phyloP scores from a whole-genome alignment of 35 echinoderm and acorn worm species.

The Ptychodera flava region DNA sequence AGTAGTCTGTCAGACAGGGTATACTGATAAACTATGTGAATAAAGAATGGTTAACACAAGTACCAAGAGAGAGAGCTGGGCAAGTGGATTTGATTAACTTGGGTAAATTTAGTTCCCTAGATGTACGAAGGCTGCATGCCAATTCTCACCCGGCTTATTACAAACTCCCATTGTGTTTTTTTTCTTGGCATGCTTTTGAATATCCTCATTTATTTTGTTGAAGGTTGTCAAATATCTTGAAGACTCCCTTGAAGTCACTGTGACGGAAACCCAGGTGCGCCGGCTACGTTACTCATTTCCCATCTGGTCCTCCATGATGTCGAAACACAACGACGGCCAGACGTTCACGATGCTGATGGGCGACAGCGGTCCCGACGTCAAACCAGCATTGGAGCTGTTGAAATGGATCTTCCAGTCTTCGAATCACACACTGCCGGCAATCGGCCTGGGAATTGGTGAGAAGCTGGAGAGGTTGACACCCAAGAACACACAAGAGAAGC shows the following conservation, averaged over 20 bases:
- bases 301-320: constrained; percentile 84
- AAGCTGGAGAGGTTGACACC: constrained; percentile 58
- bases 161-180: too few species aligned
- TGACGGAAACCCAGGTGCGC: constrained; percentile 38
- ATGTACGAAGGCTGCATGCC: too few species aligned
- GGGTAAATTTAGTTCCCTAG: too few species aligned
- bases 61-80: too few species aligned
- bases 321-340: constrained; percentile 37
- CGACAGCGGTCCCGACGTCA: constrained; percentile 49
- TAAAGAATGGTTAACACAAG: too few species aligned
- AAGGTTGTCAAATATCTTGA: constrained; percentile 78
- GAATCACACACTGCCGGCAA: constrained; percentile 78
- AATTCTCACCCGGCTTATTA: too few species aligned
- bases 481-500: constrained; percentile 18
- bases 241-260: constrained; percentile 46
- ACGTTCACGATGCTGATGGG: constrained; percentile 57
- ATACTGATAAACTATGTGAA: too few species aligned
- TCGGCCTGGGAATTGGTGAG: constrained; percentile 64
- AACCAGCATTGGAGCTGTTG: constrained; percentile 34
- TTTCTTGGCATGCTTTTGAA: too few species aligned
- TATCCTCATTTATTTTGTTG: too few species aligned
- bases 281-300: constrained; percentile 63
- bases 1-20: too few species aligned
- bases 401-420: constrained; percentile 68
- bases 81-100: too few species aligned